Conservation (phyloP, 1,140 invertebrate species). For the Pantala flavescens region DNA sequence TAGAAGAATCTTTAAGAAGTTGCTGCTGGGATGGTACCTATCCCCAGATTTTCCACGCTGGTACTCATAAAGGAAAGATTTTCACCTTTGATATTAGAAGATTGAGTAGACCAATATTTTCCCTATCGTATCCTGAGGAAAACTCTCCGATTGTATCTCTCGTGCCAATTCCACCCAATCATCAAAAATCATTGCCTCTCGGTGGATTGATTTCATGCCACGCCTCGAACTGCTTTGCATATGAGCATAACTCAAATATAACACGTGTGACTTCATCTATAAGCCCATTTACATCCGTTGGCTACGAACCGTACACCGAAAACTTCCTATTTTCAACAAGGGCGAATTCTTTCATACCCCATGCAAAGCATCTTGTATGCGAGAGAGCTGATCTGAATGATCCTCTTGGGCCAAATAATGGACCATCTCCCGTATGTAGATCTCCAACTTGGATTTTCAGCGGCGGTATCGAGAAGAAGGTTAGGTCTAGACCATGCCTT, state of each 20-base stretch:
- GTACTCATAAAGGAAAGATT: conserved; percentile 36
- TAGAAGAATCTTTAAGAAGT: conserved; percentile 61
- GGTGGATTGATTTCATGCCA: conserved; percentile 66
- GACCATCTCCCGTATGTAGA: conserved; percentile 19
- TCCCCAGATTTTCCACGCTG: conserved; percentile 58
- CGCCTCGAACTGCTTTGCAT: conserved; percentile 57
- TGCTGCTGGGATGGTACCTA: conserved; percentile 66
- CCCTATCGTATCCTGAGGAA: conserved; percentile 29
- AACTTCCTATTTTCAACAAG: conserved; percentile 30
- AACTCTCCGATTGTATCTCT: conserved; percentile 50
- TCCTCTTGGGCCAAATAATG: conserved; percentile 30
- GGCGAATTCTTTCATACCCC: conserved; percentile 12
- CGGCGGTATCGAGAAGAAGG: conserved; percentile 48
- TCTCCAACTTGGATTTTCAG: conserved; percentile 42
- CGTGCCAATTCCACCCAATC: conserved; percentile 35
- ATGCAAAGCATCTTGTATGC: conserved; percentile 50
- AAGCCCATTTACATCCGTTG: conserved; percentile 60
- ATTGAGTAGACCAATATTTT: neutral
- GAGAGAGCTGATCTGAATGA: conserved; percentile 39
- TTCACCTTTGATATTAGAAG: neutral
- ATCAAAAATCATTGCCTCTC: conserved; percentile 32
- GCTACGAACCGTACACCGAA: conserved; percentile 50
- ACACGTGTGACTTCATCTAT: conserved; percentile 49
- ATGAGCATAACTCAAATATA: conserved; percentile 34
- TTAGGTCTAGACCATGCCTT: conserved; percentile 50